A percentile compares a stretch with the other conserved stretches of the same genome.
phyloP scores from a whole-genome alignment of 2,888 invertebrate genomes.

The Diabrotica balteata region DNA sequence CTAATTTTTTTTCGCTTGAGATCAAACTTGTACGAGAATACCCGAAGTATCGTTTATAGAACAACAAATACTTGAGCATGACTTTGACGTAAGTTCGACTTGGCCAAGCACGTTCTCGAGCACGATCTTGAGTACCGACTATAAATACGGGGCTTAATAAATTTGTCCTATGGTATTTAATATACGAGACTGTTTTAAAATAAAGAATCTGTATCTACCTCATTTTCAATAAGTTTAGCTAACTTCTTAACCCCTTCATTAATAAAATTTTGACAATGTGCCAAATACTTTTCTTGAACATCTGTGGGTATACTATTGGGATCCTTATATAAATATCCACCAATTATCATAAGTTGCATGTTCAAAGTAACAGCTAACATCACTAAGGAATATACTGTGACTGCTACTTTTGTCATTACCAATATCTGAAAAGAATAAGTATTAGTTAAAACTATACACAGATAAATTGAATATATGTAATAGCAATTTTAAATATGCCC shows the following conservation, averaged over 20 bases:
- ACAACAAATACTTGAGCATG: too few species aligned
- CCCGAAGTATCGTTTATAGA: too few species aligned
- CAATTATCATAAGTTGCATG: constrained; percentile 87
- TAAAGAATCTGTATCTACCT: constrained; percentile 63
- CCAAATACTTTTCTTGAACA: constrained; percentile 82
- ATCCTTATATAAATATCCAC: constrained; percentile 85
- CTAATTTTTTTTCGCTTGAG: too few species aligned
- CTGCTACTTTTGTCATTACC: constrained; percentile 80
- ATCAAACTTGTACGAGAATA: too few species aligned
- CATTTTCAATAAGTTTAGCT: constrained; percentile 71
- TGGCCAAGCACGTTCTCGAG: too few species aligned
- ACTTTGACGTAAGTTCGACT: too few species aligned
- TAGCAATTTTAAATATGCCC: too few species aligned
- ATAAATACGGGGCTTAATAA: too few species aligned
- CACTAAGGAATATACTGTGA: constrained; percentile 82
- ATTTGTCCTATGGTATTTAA: too few species aligned
- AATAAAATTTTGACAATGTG: constrained; percentile 81
- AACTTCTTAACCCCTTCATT: constrained; percentile 75
- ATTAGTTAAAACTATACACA: too few species aligned
- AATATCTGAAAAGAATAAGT: constrained; percentile 55
- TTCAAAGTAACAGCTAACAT: constrained; percentile 83
- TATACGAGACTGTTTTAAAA: neutral
- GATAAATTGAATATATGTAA: too few species aligned
- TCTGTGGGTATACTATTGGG: constrained; percentile 68
- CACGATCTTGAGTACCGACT: too few species aligned